These are phyloP conservation scores for Carterocephalus palaemon DNA, from an alignment of 2,888 invertebrate genomes.

Conservation along the genomic window DNA sequence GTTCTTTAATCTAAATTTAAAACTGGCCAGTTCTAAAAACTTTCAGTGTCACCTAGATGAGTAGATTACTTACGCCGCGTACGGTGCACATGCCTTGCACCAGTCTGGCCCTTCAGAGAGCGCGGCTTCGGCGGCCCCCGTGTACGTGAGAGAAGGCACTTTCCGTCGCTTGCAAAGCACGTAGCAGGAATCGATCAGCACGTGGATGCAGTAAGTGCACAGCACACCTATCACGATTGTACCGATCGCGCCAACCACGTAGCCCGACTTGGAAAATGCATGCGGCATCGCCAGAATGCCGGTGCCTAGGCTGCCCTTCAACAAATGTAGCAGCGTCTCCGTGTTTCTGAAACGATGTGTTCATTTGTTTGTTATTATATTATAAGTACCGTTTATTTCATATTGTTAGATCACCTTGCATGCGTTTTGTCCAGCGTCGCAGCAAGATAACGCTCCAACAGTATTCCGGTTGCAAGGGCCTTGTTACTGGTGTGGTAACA, in stretches of 20 bases:
- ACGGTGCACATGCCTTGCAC: conserved; percentile 81
- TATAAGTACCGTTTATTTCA: too few species aligned
- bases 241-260: conserved; percentile 87
- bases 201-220: conserved; percentile 96
- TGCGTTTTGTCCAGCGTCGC: too few species aligned
- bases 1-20: too few species aligned
- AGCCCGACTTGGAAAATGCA: conserved; percentile 90
- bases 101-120: conserved; percentile 86
- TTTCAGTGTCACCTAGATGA: background rate
- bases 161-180: conserved; percentile 79
- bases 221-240: conserved; percentile 91
- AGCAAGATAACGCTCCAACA: too few species aligned
- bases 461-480: too few species aligned
- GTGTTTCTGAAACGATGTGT: conserved; percentile 78
- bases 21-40: background rate
- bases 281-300: conserved; percentile 95
- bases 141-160: conserved; percentile 86
- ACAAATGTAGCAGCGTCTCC: conserved; percentile 89
- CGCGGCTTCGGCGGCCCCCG: conserved; percentile 88
- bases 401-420: too few species aligned
- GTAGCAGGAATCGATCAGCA: conserved; percentile 86
- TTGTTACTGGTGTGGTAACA: too few species aligned
- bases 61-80: conserved; percentile 82
- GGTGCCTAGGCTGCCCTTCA: conserved; percentile 94
- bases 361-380: too few species aligned